Base-by-base conservation (phyloP, 2,888 invertebrate genomes). In the Silvanus unidentatus region DNA sequence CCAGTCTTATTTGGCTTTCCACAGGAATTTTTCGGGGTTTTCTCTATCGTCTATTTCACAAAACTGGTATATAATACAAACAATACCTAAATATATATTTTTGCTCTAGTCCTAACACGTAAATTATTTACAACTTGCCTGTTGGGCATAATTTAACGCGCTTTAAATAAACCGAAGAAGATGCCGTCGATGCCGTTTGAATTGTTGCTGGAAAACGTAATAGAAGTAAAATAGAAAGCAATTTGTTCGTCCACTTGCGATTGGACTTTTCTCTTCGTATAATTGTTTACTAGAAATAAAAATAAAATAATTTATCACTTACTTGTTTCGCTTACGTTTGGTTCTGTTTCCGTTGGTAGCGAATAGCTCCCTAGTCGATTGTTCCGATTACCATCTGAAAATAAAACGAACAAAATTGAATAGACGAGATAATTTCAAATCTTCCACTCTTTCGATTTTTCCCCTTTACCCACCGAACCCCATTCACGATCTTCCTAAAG, bases 251-350 rank as follows among this genome's bases (percentile, higher is more conserved):
- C 8, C 16, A 32, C 12, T 37, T n/a, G n/a, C n/a, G n/a, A n/a
- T n/a, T n/a, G n/a, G 15, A 37, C 13, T 15, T 15, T 16, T 40
- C 13, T 30, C 11, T 35, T 32, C 1, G 9, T 16, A 12, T 41
- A 32, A 3, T 3, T 32, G 10, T 32, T 8, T n/a, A 32, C 4
- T 5, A 32, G n/a, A 9, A 3, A n/a, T 43, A 11, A 16, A 35
- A 35, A 43, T 8, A 30, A 14, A 13, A 15, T 49, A 52, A 53
- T 53, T 47, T 63, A 22, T 32, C n/a, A 81, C 84, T 84, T 77
- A 84, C 84, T 82, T 71, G 84, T 82, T 62, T 84, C 84, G 73
- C 84, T 84, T 62, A 84, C 84, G 75, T 82, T 84, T 28, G 84
- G 84, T 50, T 82, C 84, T 47, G 80, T 78, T 60, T 82, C 80